Percentiles rank a stretch among this genome's conserved stretches.
Conservation (phyloP, 2,888 invertebrate genomes). For the Toxonevra muliebris region DNA sequence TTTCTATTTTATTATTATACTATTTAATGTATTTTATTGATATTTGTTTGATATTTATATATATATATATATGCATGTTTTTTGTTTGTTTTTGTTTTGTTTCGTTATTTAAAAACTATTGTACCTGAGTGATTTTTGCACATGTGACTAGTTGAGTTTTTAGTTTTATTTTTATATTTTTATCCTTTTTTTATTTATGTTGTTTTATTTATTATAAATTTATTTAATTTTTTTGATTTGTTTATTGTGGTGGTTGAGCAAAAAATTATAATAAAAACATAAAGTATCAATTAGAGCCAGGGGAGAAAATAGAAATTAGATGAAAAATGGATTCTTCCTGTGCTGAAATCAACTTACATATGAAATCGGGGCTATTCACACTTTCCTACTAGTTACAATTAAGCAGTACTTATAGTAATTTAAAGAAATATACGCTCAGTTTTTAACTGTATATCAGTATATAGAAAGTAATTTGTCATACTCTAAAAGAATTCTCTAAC, state of each 20-base stretch:
- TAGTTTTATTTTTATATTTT: conserved; percentile 20
- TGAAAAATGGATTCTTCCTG: too few relatives aligned
- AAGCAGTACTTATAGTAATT: too few relatives aligned
- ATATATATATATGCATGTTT: conserved; percentile 4
- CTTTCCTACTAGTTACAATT: too few relatives aligned
- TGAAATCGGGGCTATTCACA: too few relatives aligned
- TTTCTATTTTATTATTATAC: conserved; percentile 18
- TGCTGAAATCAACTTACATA: too few relatives aligned
- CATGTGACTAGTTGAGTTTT: conserved; percentile 38
- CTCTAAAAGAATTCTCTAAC: too few relatives aligned
- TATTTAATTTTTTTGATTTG: conserved; percentile 14
- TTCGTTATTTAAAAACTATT: conserved; percentile 37
- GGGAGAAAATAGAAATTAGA: too few relatives aligned
- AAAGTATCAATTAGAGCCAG: too few relatives aligned
- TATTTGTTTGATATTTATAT: conserved; percentile 21
- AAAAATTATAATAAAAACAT: too few relatives aligned
- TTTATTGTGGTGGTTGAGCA: conserved; percentile 2
- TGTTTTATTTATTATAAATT: conserved; percentile 9
- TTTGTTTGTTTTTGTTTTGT: conserved; percentile 20
- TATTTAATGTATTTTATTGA: conserved; percentile 16
- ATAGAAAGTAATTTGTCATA: too few relatives aligned
- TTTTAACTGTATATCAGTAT: too few relatives aligned
- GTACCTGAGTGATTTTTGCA: conserved; percentile 41
- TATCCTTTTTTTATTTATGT: conserved; percentile 22
- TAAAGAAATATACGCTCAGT: too few relatives aligned